phyloP scores from a whole-genome alignment of 1,140 invertebrate species.

The Leptoteleia sp. region DNA sequence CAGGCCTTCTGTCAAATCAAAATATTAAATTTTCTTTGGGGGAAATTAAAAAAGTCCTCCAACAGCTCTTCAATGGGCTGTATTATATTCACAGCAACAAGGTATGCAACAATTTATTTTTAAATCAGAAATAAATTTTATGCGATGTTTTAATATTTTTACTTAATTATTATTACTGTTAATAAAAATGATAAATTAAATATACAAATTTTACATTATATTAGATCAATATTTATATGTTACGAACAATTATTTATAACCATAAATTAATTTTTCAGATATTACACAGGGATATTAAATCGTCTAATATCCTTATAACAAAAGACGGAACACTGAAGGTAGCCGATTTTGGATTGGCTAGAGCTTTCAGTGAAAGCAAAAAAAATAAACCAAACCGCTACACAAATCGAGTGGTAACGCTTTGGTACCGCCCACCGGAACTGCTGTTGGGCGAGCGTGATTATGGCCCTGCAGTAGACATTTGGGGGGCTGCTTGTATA shows the following conservation, averaged over 20 bases:
- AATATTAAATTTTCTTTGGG: slow-evolving; percentile 98
- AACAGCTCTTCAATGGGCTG: slow-evolving; percentile 97
- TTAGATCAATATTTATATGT: no score
- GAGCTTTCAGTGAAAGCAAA: slow-evolving; percentile 95
- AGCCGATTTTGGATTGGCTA: slow-evolving; percentile 95
- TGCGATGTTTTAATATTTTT: no score
- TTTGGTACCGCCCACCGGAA: slow-evolving; percentile 97
- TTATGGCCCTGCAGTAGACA: slow-evolving; percentile 97
- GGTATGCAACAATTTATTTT: no score
- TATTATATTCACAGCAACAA: slow-evolving; percentile 95
- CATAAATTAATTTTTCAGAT: slow-evolving; percentile 81
- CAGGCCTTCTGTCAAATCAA: slow-evolving; percentile 96
- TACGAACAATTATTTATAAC: no score
- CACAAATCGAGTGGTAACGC: slow-evolving; percentile 98
- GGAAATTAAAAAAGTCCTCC: slow-evolving; percentile 99
- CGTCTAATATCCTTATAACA: slow-evolving; percentile 98
- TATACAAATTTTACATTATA: no score
- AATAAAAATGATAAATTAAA: no score
- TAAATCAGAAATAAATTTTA: no score
- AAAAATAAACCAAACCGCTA: slow-evolving; percentile 93
- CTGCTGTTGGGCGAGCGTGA: slow-evolving; percentile 94
- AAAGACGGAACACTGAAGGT: slow-evolving; percentile 97
- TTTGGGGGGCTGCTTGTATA: slow-evolving; percentile 99
- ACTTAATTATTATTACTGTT: no score
- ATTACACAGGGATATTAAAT: slow-evolving; percentile 98